Evolutionary conservation across 1,140 invertebrate species (phyloP).

Genomic region (Calliopsis andreniformis): DNA sequence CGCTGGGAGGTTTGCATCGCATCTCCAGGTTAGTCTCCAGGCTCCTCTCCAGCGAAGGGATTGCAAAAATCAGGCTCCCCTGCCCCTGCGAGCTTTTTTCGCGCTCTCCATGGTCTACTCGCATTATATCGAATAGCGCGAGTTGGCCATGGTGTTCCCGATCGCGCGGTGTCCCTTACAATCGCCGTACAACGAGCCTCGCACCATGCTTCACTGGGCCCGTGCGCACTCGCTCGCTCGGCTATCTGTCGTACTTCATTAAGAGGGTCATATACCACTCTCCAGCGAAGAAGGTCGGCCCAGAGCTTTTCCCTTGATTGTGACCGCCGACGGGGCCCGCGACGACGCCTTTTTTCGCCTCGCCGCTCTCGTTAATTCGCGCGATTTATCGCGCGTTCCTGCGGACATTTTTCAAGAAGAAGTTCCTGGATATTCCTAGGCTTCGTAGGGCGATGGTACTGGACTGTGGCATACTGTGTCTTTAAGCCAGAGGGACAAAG

Average conservation of each 20-base stretch:
- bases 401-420: no score
- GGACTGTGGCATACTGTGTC: no score
- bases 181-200: slow-evolving; percentile 44
- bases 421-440: no score
- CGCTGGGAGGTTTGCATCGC: neutral
- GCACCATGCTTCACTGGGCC: slow-evolving; percentile 48
- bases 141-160: slow-evolving; percentile 47
- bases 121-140: slow-evolving; percentile 34
- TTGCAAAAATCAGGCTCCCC: neutral
- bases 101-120: slow-evolving; percentile 28
- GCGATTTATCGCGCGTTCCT: slow-evolving; percentile 29
- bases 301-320: slow-evolving; percentile 35
- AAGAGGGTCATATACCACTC: slow-evolving; percentile 64
- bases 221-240: slow-evolving; percentile 36
- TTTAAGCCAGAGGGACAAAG: no score
- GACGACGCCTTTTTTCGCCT: slow-evolving; percentile 29
- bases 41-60: neutral
- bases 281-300: slow-evolving; percentile 36
- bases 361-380: slow-evolving; percentile 31
- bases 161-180: slow-evolving; percentile 54
- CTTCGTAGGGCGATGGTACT: no score
- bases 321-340: neutral
- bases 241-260: slow-evolving; percentile 64
- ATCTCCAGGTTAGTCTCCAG: slow-evolving; percentile 5
- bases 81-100: neutral